A percentile compares a stretch with the other conserved stretches of the same genome.
phyloP scores from a whole-genome alignment of 2,797 vertebrate species.

The Protonibea diacanthus region DNA sequence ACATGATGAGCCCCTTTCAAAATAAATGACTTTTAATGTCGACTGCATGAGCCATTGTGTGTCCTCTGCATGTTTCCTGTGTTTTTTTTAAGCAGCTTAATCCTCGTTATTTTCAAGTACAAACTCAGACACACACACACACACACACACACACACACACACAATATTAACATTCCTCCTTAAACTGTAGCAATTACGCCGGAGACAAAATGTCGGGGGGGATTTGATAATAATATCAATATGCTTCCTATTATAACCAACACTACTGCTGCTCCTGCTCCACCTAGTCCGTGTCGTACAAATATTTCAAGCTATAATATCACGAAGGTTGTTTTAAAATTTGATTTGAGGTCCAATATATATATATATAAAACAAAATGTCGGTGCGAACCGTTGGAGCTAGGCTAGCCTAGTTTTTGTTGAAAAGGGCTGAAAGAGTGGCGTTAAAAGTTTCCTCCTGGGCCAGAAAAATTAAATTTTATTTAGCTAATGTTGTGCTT shows the following conservation, averaged over 20 bases:
- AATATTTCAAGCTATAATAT: constrained; percentile 66
- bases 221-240: constrained; percentile 76
- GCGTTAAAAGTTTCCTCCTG: constrained; percentile 74
- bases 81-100: constrained; percentile 27
- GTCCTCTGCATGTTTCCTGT: constrained; percentile 54
- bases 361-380: constrained; percentile 19
- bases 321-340: constrained; percentile 21
- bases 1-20: constrained; percentile 18
- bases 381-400: constrained; percentile 32
- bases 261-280: constrained; percentile 70
- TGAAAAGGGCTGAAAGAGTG: constrained; percentile 14
- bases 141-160: constrained; percentile 16
- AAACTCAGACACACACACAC: constrained; percentile 8
- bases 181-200: constrained; percentile 71
- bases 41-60: constrained; percentile 18
- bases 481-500: constrained; percentile 65
- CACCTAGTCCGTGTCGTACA: constrained; percentile 63
- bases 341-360: too few species aligned
- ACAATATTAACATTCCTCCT: constrained; percentile 76
- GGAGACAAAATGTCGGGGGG: constrained; percentile 81
- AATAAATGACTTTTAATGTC: constrained; percentile 47
- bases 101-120: constrained; percentile 62
- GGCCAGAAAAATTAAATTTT: constrained; percentile 56
- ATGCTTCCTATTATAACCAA: constrained; percentile 73
- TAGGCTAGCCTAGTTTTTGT: constrained; percentile 5